phyloP scores from a whole-genome alignment of 2,113 vertebrate species.

The Gallinago paraguaiae region DNA sequence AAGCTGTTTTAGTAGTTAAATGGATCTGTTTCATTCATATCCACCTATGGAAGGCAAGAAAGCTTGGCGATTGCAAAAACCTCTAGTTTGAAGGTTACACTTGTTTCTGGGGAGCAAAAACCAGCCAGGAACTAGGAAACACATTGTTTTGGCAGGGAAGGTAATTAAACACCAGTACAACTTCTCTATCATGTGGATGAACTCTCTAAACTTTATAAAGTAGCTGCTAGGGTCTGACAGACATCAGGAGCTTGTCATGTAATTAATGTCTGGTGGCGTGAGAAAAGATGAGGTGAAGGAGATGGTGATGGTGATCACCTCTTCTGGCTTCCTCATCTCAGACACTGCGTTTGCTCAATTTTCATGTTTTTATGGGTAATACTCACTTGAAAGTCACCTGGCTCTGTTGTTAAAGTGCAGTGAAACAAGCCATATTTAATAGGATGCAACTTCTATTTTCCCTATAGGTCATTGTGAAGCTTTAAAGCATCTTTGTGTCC shows the following conservation, averaged over 20 bases:
- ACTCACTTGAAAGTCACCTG: not conserved
- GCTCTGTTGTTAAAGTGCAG: not conserved
- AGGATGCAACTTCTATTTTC: not conserved
- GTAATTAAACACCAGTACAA: not conserved
- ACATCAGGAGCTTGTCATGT: not conserved
- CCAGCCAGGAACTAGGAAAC: not conserved
- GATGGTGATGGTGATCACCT: no score
- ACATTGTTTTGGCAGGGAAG: not conserved
- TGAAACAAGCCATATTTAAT: not conserved
- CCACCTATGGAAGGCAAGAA: rapidly evolving
- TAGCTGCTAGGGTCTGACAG: not conserved
- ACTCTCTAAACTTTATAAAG: not conserved
- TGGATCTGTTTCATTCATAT: not conserved
- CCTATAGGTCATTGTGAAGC: not conserved
- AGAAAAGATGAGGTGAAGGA: not conserved
- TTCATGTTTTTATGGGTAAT: not conserved
- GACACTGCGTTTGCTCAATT: not conserved
- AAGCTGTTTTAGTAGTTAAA: not conserved
- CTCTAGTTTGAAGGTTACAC: not conserved
- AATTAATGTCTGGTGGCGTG: not conserved
- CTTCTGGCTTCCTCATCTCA: not conserved
- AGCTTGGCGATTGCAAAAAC: not conserved
- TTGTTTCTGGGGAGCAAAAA: not conserved
- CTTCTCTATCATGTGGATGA: not conserved
- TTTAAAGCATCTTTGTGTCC: not conserved